These are phyloP conservation scores for Tonatia bakeri DNA, from an alignment of 2,113 vertebrate species.

Conservation along the genomic window DNA sequence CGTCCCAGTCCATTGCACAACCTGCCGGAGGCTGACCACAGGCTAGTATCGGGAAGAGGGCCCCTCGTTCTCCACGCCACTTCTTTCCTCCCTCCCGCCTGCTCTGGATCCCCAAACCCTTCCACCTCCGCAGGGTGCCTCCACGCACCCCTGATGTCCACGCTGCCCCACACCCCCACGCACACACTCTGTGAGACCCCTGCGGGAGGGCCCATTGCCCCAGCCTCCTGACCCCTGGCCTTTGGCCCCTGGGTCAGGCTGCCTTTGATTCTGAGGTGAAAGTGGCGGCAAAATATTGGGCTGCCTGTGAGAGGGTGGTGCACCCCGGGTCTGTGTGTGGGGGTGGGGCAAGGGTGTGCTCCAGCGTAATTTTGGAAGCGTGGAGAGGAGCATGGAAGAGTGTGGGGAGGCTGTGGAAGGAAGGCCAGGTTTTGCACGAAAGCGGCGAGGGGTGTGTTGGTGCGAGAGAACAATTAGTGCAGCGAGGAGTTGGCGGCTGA, in stretches of 20 bases:
- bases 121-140: neutral
- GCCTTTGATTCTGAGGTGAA: neutral
- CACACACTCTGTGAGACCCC: rapidly evolving
- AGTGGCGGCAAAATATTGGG: neutral
- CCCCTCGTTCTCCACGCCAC: rapidly evolving
- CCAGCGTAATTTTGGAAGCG: rapidly evolving
- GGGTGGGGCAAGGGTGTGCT: neutral
- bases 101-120: too few relatives aligned
- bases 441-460: neutral
- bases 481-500: neutral
- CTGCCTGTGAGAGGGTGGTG: neutral
- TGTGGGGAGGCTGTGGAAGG: neutral
- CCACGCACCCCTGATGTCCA: neutral
- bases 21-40: neutral
- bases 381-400: neutral
- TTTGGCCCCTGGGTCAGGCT: too few relatives aligned
- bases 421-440: neutral
- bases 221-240: neutral
- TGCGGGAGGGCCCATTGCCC: too few relatives aligned
- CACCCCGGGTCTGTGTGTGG: neutral
- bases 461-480: neutral
- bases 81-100: neutral
- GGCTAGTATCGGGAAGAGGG: neutral
- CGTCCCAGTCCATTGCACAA: rapidly evolving
- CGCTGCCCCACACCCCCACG: neutral